Percentiles rank a stretch among this genome's conserved stretches.
phyloP scores from a whole-genome alignment of 2,888 invertebrate species.

The Volucella inflata region DNA sequence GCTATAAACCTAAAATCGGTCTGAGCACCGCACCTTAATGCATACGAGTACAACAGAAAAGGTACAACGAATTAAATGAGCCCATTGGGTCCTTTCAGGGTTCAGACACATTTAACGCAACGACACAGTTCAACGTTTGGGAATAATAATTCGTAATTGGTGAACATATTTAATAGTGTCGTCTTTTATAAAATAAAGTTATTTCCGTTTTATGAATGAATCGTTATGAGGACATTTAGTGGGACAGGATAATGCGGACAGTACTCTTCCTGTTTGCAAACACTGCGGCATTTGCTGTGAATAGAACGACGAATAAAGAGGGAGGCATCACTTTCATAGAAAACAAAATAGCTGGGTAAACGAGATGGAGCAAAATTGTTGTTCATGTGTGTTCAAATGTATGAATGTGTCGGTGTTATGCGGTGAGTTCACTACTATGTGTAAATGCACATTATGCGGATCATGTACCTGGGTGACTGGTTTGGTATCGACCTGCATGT shows the following conservation, averaged over 20 bases:
- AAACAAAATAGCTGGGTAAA: constrained; percentile 36
- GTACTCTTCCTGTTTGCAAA: constrained; percentile 70
- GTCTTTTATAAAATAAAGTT: constrained; percentile 68
- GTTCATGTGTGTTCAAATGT: background rate
- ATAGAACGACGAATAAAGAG: constrained; percentile 39
- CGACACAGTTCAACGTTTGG: constrained; percentile 65
- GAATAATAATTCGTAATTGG: constrained; percentile 74
- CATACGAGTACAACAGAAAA: background rate
- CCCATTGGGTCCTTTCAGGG: constrained; percentile 59
- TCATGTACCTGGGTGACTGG: constrained; percentile 73
- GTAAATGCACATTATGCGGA: constrained; percentile 75
- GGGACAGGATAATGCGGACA: constrained; percentile 75
- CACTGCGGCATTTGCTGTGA: constrained; percentile 72
- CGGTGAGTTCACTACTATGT: constrained; percentile 54
- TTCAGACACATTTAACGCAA: constrained; percentile 44
- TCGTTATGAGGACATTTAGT: constrained; percentile 68
- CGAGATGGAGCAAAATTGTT: constrained; percentile 12
- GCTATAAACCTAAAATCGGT: constrained; percentile 32
- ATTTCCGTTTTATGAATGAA: constrained; percentile 74
- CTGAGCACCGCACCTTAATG: constrained; percentile 2
- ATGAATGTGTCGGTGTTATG: constrained; percentile 5
- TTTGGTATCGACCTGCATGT: constrained; percentile 71
- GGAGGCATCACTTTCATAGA: constrained; percentile 48
- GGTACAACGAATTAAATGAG: constrained; percentile 42
- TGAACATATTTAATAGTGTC: constrained; percentile 66